Base-by-base conservation (phyloP, 2,113 vertebrate genomes). In the Chroicocephalus ridibundus region DNA sequence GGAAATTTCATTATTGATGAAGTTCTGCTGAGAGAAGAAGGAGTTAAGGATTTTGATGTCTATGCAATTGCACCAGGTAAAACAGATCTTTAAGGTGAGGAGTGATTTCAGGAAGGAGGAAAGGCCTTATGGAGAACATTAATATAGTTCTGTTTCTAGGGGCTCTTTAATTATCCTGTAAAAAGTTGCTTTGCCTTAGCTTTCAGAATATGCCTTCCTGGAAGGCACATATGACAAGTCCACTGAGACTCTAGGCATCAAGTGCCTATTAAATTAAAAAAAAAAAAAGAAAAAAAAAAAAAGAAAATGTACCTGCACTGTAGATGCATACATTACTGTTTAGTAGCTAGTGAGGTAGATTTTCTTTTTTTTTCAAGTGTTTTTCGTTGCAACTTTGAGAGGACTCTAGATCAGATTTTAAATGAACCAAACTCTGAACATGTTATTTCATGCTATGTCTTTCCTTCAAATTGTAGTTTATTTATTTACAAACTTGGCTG, bases 1-100 rank as follows among this genome's bases (percentile, higher is more conserved):
- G 99, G 99, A 47, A 98, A 99, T 91, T 99, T 99, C 84, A 25
- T 99, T 95, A 98, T 99, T 91, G 99, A 99, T 87, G 99, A 99
- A 95, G 98, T 98, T 77, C 76, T 99, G 55, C 98, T 99, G 79
- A 98, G 93, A 96, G 97, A 98, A 95, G 98, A 99, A 84, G 99
- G 99, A 61, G 91, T 99, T 90, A 96, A 94, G 29, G 97, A 99
- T 98, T 99, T 99, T 79, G 98, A 99, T 13, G 83, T 96, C 57
- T 99, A 99, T 88, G 99, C 99, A n/a, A 79, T 99, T 88, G 96
- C 98, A 84, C 99, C 99, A 98, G 99, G 99, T 99, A 98, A 95
- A 90, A 18, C 26, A 81, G 32, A 71, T 61, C 47, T 92, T 85
- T 46, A 61, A 79, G 36, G 11, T 44, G 27, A 81, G 74, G 68